Evolutionary conservation across 2,113 vertebrate genomes (phyloP), one percentile per base, ranked within the genome.

Genomic region (Rhabdomys dilectus): DNA sequence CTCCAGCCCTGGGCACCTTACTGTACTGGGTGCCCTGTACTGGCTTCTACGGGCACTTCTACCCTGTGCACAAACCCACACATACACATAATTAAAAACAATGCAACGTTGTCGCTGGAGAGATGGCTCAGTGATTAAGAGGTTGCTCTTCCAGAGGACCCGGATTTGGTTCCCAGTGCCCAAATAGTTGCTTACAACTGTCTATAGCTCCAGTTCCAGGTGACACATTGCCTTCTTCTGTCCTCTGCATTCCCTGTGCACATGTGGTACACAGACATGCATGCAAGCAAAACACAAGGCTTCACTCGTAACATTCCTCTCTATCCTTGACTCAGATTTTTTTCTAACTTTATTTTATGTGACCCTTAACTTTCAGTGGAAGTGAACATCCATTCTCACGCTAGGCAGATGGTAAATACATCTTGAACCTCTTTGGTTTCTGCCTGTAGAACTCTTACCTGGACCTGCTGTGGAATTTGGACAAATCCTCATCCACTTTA

Each of bases 401-500:
- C 70, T 21, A 62, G n/a, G 39, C 62, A 53, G 34, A 58, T 1
- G 11, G 5, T 12, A 31, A 58, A 26, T n/a, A 4, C n/a, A 3
- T 3, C 4, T 42, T 85, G 24, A 3, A 36, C 64, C 88, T 89
- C 66, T 91, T 72, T 91, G 78, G 24, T 92, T 36, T 95, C 76
- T 5, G 3, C 15, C 86, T 39, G 39, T 64, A 98, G 97, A 42
- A 13, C 24, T n/a, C 6, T 42, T 24, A 0, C 7, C 48, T 0
- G 91, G 95, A 48, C 66, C 95, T 1, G 98, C 97, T 0, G 13
- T 97, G 19, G 53, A 87, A 58, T 97, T 60, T 39, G 98, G 93
- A 72, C 87, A 15, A 19, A 29, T 76, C 42, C 92, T 98, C 42
- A 51, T 53, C 17, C 45, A 45, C 34, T 10, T 82, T 34, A 97